Base-by-base conservation (phyloP, 2,888 invertebrate genomes). In the Augiades crinisus region DNA sequence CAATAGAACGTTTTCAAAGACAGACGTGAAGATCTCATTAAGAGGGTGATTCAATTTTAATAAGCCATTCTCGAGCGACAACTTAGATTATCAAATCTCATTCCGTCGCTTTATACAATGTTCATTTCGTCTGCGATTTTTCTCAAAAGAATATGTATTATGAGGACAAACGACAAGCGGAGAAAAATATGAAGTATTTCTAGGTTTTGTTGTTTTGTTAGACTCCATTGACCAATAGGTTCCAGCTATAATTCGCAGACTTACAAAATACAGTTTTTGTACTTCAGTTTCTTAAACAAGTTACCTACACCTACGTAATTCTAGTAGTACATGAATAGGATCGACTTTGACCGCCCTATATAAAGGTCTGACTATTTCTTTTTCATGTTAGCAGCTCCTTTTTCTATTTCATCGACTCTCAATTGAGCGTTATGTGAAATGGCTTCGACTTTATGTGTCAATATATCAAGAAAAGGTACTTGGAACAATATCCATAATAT, bases 371-470 rank as follows among this genome's bases (percentile, higher is more conserved):
- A 44, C 46, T 36, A 37, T 38, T 45, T 45, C 33, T 38, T 30
- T 50, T 37, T 30, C 30, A 37, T 37, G 37, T 50, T 50, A 37
- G 21, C 50, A 51, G 34, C 43, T 44, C 50, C 50, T 51, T 44
- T 51, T 51, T 51, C 50, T 51, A 44, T 51, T 51, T 44, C 37
- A 51, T 43, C 36, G 44, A 30, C 30, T 37, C 44, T 44, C 50
- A 51, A 51, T 51, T 51, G 50, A 51, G 44, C 50, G 50, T 51
- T 51, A 51, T 43, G 43, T 44, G 44, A 43, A 51, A 44, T 51
- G 43, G 50, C 44, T 44, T 31, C 30, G 43, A 30, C 30, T 51
- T 44, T 51, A 51, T 51, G 37, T 37, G 27, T 44, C 37, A 44
- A 17, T 51, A 36, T 37, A 51, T 44, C 36, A 51, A 37, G 30